Conservation (phyloP, 2,797 vertebrate species). For the Poeciliopsis infans region DNA sequence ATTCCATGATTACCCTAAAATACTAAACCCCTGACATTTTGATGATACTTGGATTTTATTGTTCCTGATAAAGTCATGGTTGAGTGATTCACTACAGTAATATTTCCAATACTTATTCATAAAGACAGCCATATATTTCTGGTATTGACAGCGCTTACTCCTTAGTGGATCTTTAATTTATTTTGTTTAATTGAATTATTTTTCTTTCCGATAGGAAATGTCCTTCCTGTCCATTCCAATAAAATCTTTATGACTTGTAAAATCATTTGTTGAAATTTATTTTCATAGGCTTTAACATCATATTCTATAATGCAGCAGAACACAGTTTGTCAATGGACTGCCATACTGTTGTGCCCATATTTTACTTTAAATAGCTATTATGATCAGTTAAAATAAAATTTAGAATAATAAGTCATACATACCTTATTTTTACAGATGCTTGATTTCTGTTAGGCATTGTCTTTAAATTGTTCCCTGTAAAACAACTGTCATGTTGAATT, state of each 20-base stretch:
- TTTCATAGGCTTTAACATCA: background rate
- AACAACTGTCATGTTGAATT: background rate
- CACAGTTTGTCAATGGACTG: background rate
- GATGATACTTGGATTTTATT: background rate
- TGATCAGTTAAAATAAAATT: background rate
- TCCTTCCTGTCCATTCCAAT: background rate
- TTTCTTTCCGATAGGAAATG: background rate
- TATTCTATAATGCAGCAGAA: background rate
- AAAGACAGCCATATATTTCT: background rate
- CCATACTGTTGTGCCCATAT: background rate
- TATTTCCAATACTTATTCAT: background rate
- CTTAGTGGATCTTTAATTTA: background rate
- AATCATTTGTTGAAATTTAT: background rate
- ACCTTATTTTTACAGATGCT: background rate
- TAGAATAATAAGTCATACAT: background rate
- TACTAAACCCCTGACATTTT: background rate
- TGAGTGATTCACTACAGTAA: background rate
- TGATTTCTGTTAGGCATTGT: background rate
- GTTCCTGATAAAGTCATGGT: background rate
- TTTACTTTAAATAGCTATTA: background rate
- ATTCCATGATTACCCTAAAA: background rate
- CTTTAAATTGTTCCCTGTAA: background rate
- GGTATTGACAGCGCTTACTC: background rate
- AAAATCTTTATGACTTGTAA: background rate
- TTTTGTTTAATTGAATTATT: background rate